Evolutionary conservation across 2,888 invertebrate genomes (phyloP).

Genomic region (Vanessa cardui): DNA sequence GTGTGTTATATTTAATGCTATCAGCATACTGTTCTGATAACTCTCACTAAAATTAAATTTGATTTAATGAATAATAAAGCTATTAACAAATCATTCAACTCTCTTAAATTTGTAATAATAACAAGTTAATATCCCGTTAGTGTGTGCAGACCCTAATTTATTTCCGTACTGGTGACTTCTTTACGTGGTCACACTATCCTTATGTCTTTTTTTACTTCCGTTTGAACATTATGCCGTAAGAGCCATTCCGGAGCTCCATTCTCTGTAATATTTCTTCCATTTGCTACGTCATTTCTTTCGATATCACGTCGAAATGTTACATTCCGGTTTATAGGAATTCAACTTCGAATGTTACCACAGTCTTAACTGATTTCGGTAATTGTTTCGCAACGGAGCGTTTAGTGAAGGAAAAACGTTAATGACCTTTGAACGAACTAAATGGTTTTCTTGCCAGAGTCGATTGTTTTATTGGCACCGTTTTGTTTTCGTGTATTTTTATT

Average conservation of each 20-base stretch:
- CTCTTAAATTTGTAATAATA: conserved; percentile 40
- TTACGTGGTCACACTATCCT: conserved; percentile 46
- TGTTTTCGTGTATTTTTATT: conserved; percentile 28
- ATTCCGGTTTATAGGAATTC: conserved; percentile 35
- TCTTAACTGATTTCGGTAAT: conserved; percentile 45
- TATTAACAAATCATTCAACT: too few species aligned
- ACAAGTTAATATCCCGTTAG: neutral
- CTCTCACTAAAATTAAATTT: too few species aligned
- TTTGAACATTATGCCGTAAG: conserved; percentile 62
- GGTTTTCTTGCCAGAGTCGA: conserved; percentile 39
- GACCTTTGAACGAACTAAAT: conserved; percentile 45
- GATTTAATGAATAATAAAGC: too few species aligned
- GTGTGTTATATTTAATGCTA: too few species aligned
- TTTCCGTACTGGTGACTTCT: conserved; percentile 33
- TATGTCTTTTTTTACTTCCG: conserved; percentile 62
- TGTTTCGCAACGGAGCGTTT: conserved; percentile 44
- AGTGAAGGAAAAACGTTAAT: conserved; percentile 46
- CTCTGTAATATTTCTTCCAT: conserved; percentile 66
- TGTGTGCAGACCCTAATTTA: conserved; percentile 19
- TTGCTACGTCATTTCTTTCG: conserved; percentile 65
- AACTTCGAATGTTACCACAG: conserved; percentile 20
- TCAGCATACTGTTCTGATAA: too few species aligned
- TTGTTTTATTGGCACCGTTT: conserved; percentile 41
- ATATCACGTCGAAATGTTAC: conserved; percentile 42
- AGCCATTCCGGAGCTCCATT: conserved; percentile 63